These are phyloP conservation scores for Numida meleagris DNA, from an alignment of 2,113 vertebrate species.

Conservation along the genomic window DNA sequence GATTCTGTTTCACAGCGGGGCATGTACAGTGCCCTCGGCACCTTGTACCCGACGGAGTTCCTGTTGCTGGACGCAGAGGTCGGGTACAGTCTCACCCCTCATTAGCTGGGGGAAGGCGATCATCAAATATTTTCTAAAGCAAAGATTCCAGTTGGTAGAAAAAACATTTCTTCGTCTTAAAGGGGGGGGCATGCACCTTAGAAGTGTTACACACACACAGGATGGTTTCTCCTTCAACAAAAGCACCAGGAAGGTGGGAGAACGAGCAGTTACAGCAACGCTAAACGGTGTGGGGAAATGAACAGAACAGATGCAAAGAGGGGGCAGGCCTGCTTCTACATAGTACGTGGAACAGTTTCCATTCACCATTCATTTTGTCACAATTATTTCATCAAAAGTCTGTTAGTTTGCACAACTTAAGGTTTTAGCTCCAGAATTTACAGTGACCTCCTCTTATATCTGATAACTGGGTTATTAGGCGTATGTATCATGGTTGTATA, in stretches of 20 bases:
- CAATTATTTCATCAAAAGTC: not conserved
- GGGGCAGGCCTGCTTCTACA: not conserved
- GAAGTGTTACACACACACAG: not conserved
- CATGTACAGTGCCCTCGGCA: not conserved
- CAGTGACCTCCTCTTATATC: conserved; percentile 82
- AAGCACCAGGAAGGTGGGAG: not conserved
- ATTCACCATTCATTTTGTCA: not conserved
- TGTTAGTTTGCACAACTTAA: conserved; percentile 2
- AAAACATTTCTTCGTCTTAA: not conserved
- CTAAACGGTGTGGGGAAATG: not conserved
- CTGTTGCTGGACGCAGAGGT: not conserved
- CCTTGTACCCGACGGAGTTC: accelerated
- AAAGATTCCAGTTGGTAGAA: not conserved
- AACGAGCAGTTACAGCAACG: not conserved
- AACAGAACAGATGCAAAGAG: not conserved
- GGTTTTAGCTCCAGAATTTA: conserved; percentile 30
- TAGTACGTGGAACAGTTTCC: not conserved
- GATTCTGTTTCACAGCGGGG: not conserved
- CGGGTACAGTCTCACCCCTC: not conserved
- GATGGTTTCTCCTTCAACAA: not conserved
- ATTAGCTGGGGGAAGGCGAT: not conserved
- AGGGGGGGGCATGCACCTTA: not conserved
- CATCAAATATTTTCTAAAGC: not conserved
- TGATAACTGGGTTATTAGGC: conserved; percentile 90
- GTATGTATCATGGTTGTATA: conserved; percentile 99